Base-by-base conservation (phyloP, 2,888 invertebrate species). In the Gasteruption jaculator region DNA sequence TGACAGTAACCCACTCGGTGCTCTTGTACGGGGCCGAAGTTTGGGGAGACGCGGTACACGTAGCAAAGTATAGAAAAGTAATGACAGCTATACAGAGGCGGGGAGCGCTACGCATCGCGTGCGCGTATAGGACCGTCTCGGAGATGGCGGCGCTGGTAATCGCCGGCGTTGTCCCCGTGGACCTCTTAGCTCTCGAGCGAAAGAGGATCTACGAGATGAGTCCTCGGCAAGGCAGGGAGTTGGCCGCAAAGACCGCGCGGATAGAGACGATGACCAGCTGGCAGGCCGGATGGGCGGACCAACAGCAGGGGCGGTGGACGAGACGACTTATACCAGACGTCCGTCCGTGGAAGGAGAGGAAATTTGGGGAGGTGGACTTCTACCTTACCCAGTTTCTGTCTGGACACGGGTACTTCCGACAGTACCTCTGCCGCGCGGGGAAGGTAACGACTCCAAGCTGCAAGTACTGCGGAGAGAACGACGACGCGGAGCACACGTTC, bases 151-250 rank as follows among this genome's bases (percentile, higher is more conserved):
- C 12, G 6, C 33, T n/a, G 33, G 29, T 8, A 6, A 6, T 29
- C 11, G 29, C 6, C 10, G 29, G 52, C 6, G 48, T 53, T 30
- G 45, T 48, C 41, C 35, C n/a, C n/a, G n/a, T n/a, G n/a, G n/a
- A n/a, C n/a, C n/a, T n/a, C n/a, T n/a, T n/a, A n/a, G n/a, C n/a
- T 50, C 33, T 24, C 22, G 46, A 36, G 20, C 26, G 43, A 24
- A 27, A 6, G 16, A 6, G 31, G 7, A 7, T 12, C 11, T 31
- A 31, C 35, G 35, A n/a, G 10, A 24, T 22, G 10, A 24, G n/a
- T 16, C 24, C 35, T 7, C 3, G 25, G 15, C 8, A 4, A 2
- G 15, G 7, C 11, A 22, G 35, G 25, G 15, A 24, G 35, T 22
- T 24, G 24, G 35, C 25, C 15, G 35, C 35, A 25, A 24, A 1